Evolutionary conservation across 2,113 vertebrate species (phyloP), one percentile per base, ranked within the genome.

Genomic region (Canis aureus): DNA sequence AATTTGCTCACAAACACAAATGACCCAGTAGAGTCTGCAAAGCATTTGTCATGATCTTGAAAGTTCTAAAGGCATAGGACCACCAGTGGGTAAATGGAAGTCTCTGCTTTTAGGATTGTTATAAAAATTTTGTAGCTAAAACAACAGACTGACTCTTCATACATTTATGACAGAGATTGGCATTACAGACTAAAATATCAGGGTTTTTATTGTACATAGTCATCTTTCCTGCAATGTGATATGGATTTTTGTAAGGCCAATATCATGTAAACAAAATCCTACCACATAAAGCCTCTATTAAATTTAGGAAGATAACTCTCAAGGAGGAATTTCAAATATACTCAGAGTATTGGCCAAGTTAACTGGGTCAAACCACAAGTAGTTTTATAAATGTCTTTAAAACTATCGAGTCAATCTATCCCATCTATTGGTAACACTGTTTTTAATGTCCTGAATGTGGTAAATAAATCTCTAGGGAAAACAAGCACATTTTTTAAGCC

Each of bases 391-490:
- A 89, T 64, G 71, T 78, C 57, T 55, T 92, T 89, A 94, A 92
- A 90, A 74, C 51, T 59, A 51, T 92, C 51, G 59, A 62, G 29
- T 73, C 12, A 51, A 89, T 78, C 55, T 67, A 11, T 73, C 15
- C 43, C 49, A 74, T 11, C 29, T 90, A 57, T 64, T 84, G 78
- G 23, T 76, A 95, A 89, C 17, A 85, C 83, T 91, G 43, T 43
- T 93, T 84, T 67, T 78, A 12, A 88, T 57, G 80, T 80, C 49
- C 76, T 91, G 25, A 96, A 85, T 86, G 53, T 95, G 53, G 64
- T 35, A 96, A 88, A 96, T 62, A 93, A 82, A 59, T 29, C 76
- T 29, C 32, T 64, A 74, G 80, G 55, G 38, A 89, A 96, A 96
- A 93, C 49, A 96, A 71, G 27, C 20, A 64, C 2, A 29, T 80